Conservation (phyloP, 2,888 invertebrate species). For the Xanthia icteritia region DNA sequence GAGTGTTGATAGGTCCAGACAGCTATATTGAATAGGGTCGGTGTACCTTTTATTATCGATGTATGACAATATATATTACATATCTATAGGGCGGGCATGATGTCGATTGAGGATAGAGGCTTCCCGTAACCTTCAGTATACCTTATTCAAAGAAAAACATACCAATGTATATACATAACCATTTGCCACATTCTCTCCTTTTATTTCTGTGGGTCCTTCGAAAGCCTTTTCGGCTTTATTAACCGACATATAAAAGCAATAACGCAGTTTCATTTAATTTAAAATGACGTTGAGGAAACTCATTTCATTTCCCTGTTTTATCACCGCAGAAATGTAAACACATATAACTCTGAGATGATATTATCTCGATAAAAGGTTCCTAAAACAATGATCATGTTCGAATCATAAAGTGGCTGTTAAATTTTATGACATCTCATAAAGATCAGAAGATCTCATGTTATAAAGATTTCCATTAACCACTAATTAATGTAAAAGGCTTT, state of each 20-base stretch:
- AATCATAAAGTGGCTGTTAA: slow-evolving; percentile 7
- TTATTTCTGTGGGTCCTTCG: slow-evolving; percentile 24
- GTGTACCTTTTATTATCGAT: slow-evolving; percentile 6
- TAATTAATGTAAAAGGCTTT: slow-evolving; percentile 21
- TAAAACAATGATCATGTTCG: slow-evolving; percentile 11
- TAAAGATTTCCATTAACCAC: neutral
- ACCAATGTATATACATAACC: slow-evolving; percentile 19
- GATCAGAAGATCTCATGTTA: no score
- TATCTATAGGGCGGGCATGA: neutral
- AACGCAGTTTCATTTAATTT: slow-evolving; percentile 44
- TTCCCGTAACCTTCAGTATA: slow-evolving; percentile 1
- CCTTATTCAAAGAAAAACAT: slow-evolving; percentile 10
- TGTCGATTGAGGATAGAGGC: slow-evolving; percentile 19
- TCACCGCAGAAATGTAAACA: slow-evolving; percentile 25
- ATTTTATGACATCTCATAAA: neutral
- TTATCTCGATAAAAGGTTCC: slow-evolving; percentile 14
- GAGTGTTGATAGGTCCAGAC: slow-evolving; percentile 11
- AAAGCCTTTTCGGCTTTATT: slow-evolving; percentile 29
- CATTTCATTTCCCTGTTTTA: slow-evolving; percentile 39
- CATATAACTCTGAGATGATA: neutral
- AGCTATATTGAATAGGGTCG: slow-evolving; percentile 21
- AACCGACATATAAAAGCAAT: slow-evolving; percentile 40
- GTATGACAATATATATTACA: slow-evolving; percentile 16
- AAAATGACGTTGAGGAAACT: slow-evolving; percentile 35
- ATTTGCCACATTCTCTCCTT: slow-evolving; percentile 22